Evolutionary conservation across 2,888 invertebrate genomes (phyloP).

Genomic region (Linnaemya vulpina): DNA sequence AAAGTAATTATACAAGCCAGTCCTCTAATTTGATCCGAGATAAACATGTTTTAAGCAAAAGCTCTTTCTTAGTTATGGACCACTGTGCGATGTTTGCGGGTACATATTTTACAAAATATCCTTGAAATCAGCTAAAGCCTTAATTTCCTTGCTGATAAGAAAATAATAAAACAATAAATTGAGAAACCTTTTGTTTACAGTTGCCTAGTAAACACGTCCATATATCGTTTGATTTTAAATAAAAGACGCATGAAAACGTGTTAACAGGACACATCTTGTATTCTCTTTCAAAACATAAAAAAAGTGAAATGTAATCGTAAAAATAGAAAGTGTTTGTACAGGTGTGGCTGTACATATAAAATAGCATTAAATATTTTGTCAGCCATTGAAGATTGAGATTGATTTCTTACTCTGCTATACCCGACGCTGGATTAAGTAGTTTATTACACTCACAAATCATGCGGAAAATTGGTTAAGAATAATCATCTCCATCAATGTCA

Average conservation of each 20-base stretch:
- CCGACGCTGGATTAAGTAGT: slow-evolving; percentile 5
- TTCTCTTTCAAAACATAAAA: slow-evolving; percentile 1
- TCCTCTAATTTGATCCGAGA: no score
- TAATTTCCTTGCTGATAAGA: slow-evolving; percentile 32
- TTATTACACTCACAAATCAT: slow-evolving; percentile 55
- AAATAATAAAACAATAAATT: background rate
- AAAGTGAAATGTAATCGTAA: background rate
- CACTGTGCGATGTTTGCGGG: background rate
- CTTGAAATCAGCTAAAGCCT: background rate
- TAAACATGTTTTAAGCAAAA: no score
- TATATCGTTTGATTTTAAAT: slow-evolving; percentile 2
- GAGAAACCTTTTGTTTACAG: slow-evolving; percentile 15
- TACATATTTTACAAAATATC: background rate
- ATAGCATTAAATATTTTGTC: slow-evolving; percentile 9
- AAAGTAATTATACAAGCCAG: no score
- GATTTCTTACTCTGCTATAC: background rate
- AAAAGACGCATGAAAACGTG: background rate
- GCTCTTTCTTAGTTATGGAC: no score
- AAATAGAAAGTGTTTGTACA: slow-evolving; percentile 7
- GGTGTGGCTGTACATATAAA: slow-evolving; percentile 30
- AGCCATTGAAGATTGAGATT: background rate
- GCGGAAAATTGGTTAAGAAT: slow-evolving; percentile 51
- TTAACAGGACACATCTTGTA: slow-evolving; percentile 2
- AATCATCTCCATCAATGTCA: slow-evolving; percentile 33
- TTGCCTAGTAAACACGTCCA: slow-evolving; percentile 11